Conservation (phyloP, 2,113 vertebrate genomes). For the Apodemus sylvaticus region DNA sequence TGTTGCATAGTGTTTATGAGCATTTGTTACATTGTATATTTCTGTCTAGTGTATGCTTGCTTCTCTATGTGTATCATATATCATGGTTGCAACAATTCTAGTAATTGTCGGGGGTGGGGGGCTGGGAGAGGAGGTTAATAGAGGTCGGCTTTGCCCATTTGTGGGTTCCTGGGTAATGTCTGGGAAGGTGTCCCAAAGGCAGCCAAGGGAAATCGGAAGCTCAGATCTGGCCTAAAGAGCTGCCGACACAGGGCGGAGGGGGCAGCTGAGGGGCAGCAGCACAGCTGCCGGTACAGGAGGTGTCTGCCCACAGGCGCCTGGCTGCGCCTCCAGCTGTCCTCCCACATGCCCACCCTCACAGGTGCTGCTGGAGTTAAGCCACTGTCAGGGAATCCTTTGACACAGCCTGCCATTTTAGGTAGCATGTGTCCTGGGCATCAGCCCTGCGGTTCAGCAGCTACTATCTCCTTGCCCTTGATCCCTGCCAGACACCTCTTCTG, state of each 20-base stretch:
- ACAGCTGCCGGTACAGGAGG: not conserved
- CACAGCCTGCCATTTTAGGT: slow-evolving; percentile 39
- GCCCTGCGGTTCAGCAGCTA: not conserved
- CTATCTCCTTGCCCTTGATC: not conserved
- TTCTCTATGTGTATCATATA: not conserved
- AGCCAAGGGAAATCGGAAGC: not conserved
- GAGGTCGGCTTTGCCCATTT: not conserved
- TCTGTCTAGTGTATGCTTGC: not conserved
- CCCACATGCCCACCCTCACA: not conserved
- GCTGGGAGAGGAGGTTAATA: not conserved
- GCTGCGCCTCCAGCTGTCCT: slow-evolving; percentile 14
- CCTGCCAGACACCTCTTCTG: not conserved
- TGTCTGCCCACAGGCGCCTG: slow-evolving; percentile 15
- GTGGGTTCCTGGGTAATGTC: not conserved
- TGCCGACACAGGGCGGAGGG: not conserved
- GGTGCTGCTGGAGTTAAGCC: not conserved
- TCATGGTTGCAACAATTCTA: not conserved
- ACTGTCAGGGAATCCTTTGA: not conserved
- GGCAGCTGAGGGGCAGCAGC: not conserved
- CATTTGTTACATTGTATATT: not conserved
- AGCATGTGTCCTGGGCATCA: not conserved
- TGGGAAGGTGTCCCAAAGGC: not conserved
- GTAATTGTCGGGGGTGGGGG: not conserved
- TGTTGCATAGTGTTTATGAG: not conserved
- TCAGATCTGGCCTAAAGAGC: not conserved